phyloP scores from a whole-genome alignment of 1,140 invertebrate species.

The Neuroterus valhalla region DNA sequence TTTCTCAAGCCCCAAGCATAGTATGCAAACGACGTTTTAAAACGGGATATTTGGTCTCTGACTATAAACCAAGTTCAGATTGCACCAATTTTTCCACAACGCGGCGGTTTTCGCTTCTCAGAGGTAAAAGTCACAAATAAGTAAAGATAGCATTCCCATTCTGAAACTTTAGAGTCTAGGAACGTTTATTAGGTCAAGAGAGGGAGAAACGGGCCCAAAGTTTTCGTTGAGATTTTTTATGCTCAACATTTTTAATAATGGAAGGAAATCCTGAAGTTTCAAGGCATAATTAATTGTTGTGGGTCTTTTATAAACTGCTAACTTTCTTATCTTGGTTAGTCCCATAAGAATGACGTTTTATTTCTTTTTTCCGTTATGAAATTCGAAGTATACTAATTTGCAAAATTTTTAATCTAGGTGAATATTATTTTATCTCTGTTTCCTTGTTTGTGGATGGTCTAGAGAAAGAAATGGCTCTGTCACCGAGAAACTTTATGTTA shows the following conservation, averaged over 20 bases:
- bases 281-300: neutral
- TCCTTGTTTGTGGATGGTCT: too few species aligned
- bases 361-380: too few species aligned
- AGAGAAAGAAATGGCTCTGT: too few species aligned
- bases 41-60: conserved; percentile 70
- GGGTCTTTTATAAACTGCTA: neutral
- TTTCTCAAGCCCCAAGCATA: conserved; percentile 53
- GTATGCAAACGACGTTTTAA: conserved; percentile 68
- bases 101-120: neutral
- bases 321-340: neutral
- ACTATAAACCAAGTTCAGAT: conserved; percentile 44
- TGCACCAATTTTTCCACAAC: conserved; percentile 14
- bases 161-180: neutral
- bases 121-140: neutral
- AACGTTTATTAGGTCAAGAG: neutral
- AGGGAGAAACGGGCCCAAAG: neutral
- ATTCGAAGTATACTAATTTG: too few species aligned
- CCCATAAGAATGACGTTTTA: too few species aligned
- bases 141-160: neutral
- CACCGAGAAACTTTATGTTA: too few species aligned
- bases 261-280: neutral
- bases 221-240: neutral
- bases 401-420: too few species aligned
- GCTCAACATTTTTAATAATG: neutral
- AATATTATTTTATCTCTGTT: too few species aligned